These are phyloP conservation scores for Python bivittatus DNA, from an alignment of 2,113 vertebrate species.

Conservation along the genomic window DNA sequence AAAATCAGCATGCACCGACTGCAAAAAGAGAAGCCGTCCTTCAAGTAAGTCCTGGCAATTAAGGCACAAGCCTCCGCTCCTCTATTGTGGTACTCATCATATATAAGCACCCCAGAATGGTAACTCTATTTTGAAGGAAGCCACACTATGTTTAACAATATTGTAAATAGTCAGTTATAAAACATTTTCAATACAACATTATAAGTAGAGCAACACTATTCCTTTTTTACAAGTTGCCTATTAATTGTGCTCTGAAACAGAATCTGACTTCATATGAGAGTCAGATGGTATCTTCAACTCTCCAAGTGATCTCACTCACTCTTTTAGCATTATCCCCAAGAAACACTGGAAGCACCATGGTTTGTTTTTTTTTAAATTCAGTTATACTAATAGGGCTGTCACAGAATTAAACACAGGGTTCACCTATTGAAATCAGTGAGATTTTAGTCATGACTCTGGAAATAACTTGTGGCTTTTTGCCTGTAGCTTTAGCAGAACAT, in stretches of 20 bases:
- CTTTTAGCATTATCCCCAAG: background rate
- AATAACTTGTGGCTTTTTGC: background rate
- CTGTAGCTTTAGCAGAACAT: background rate
- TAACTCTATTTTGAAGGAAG: background rate
- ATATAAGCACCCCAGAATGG: background rate
- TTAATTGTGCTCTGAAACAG: background rate
- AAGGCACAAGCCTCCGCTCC: background rate
- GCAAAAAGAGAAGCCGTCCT: background rate
- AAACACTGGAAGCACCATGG: background rate
- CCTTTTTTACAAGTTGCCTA: background rate
- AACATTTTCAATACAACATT: background rate
- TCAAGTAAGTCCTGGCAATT: background rate
- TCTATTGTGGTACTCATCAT: background rate
- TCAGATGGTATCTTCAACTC: background rate
- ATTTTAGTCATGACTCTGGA: background rate
- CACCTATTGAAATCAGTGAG: background rate
- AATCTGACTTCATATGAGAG: background rate
- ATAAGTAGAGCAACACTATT: background rate
- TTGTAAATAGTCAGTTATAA: background rate
- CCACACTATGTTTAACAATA: rapidly evolving
- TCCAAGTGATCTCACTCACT: background rate
- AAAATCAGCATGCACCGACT: rapidly evolving
- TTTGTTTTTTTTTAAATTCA: background rate
- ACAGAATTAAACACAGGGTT: background rate
- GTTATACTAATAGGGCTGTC: background rate